A percentile compares a stretch with the other conserved stretches of the same genome.
Conservation (phyloP, 2,797 vertebrate species). For the Pangasius krempfi region DNA sequence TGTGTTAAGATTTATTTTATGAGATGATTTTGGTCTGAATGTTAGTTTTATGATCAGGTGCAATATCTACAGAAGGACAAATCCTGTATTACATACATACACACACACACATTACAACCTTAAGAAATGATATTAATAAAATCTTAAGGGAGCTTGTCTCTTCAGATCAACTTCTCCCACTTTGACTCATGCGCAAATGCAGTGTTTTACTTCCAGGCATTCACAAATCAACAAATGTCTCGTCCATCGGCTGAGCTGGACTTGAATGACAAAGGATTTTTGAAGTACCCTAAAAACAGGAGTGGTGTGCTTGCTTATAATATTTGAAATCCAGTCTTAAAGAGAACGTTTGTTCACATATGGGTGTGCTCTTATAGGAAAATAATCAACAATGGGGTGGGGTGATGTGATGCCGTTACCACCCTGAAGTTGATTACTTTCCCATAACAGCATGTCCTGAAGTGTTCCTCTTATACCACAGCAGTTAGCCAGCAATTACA, state of each 20-base stretch:
- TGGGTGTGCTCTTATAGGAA: not conserved
- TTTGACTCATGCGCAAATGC: conserved; percentile 4
- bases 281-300: not conserved
- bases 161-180: conserved; percentile 3
- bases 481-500: not conserved
- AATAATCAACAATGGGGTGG: not conserved
- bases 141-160: conserved; percentile 31
- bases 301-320: not conserved
- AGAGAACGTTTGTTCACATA: not conserved
- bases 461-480: not conserved
- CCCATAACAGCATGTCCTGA: not conserved
- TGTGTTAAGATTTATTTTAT: conserved; percentile 7
- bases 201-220: not conserved
- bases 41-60: conserved; percentile 49
- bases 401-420: not conserved
- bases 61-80: conserved; percentile 52
- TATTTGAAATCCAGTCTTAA: not conserved
- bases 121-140: conserved; percentile 39
- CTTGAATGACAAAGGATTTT: not conserved
- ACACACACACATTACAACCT: conserved; percentile 33
- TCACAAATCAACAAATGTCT: not conserved
- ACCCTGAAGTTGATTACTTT: not conserved
- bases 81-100: conserved; percentile 47
- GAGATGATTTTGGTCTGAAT: conserved; percentile 40
- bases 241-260: not conserved